These are phyloP conservation scores for Eulemur mongoz DNA, from an alignment of 2,797 vertebrate species.

Conservation along the genomic window DNA sequence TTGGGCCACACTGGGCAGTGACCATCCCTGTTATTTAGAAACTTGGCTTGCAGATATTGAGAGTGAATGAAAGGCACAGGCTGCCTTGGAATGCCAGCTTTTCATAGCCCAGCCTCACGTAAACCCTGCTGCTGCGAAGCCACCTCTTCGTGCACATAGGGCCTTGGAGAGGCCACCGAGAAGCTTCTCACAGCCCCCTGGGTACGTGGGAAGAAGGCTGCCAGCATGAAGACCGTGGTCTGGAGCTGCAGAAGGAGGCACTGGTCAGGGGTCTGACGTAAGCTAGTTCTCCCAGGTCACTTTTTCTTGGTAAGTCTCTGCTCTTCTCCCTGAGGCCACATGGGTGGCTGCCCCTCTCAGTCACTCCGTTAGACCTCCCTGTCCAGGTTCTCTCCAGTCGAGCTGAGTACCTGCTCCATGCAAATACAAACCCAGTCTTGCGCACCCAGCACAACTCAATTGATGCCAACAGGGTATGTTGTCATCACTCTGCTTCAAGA, in stretches of 20 bases:
- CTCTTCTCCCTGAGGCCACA: not conserved
- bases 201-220: not conserved
- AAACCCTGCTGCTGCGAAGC: not conserved
- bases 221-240: not conserved
- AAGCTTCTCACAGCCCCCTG: not conserved
- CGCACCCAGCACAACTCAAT: not conserved
- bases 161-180: not conserved
- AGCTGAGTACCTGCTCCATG: not conserved
- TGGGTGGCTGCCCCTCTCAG: not conserved
- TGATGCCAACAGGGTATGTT: not conserved
- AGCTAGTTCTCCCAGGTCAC: not conserved
- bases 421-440: not conserved
- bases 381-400: not conserved
- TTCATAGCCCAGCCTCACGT: not conserved
- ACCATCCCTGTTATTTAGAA: slow-evolving; percentile 41
- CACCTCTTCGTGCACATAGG: not conserved
- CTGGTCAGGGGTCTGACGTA: not conserved
- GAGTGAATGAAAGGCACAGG: slow-evolving; percentile 10
- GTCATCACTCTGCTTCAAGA: not conserved
- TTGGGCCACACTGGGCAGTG: not conserved
- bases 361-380: not conserved
- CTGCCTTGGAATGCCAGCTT: not conserved
- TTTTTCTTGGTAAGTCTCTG: not conserved
- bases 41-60: not conserved
- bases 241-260: not conserved